Base-by-base conservation (phyloP, 1,140 invertebrate genomes). In the Leguminivora glycinivorella region DNA sequence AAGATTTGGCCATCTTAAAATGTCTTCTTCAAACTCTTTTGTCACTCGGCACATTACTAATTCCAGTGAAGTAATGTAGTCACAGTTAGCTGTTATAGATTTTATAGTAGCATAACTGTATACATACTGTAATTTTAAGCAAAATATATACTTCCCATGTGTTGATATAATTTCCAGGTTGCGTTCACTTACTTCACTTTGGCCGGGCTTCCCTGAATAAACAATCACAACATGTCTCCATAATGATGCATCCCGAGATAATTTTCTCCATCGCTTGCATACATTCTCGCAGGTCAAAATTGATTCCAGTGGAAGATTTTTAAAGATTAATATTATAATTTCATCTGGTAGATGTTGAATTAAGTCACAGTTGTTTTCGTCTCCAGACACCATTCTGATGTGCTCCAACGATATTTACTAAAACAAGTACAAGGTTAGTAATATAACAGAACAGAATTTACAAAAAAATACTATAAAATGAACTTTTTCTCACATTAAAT, bases 321-420 rank as follows among this genome's bases (percentile, higher is more conserved):
- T 85, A 58, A 92, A 90, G 72, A 92, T 88, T 29, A 77, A 67
- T 67, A 88, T 75, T 47, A 92, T 67, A 43, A 92, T 78, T 77
- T 92, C 92, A 73, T 90, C 81, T 26, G 92, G 92, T 63, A 92
- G 75, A 66, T 75, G 31, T 70, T 88, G 74, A n/a, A 89, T 85
- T 31, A 56, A 24, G 56, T 71, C 66, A 14, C 24, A 73, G 24
- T 22, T 56, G 26, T 63, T 68, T 56, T 75, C 71, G 17, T 69
- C 68, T 26, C 75, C 74, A 34, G 66, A 34, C 19, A 40, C 31
- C 66, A 40, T 38, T 40, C 12, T 25, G 38, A 25, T 17, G 24
- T 31, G n/a, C 19, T 29, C 25, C 58, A 19, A 52, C 19, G 47
- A 52, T 72, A 10, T 31, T 14, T 52, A 71, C 40, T 72, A 68